phyloP scores from a whole-genome alignment of 2,113 vertebrate species.

The Cisticola juncidis region DNA sequence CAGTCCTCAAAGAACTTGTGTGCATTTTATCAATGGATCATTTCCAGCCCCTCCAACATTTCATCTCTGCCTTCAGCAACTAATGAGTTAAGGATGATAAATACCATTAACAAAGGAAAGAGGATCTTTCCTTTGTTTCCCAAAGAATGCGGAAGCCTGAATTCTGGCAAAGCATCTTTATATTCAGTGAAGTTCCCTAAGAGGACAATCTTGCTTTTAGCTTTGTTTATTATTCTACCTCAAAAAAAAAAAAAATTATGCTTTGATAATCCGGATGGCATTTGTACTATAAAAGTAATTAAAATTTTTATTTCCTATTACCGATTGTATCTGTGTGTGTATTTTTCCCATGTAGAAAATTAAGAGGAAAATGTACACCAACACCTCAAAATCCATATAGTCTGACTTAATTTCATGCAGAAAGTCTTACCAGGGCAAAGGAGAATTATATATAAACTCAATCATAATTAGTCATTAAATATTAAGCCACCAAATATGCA shows the following conservation, averaged over 20 bases:
- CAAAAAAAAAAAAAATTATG: neutral
- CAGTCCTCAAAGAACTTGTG: neutral
- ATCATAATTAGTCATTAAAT: neutral
- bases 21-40: neutral
- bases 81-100: conserved; percentile 71
- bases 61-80: conserved; percentile 28
- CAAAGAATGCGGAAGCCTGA: conserved; percentile 33
- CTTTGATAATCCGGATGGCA: neutral
- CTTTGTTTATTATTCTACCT: neutral
- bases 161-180: conserved; percentile 19
- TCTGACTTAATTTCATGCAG: neutral
- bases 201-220: neutral
- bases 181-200: neutral
- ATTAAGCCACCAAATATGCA: neutral
- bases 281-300: neutral
- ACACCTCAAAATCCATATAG: neutral
- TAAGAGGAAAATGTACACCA: neutral
- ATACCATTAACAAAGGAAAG: conserved; percentile 68
- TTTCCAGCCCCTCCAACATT: neutral
- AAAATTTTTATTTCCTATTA: neutral
- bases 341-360: neutral
- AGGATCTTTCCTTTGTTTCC: conserved; percentile 67
- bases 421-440: neutral
- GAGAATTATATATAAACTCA: neutral
- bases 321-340: neutral